Percentiles rank a stretch among this genome's conserved stretches.
phyloP scores from a whole-genome alignment of 2,888 invertebrate species.

The Limnephilus marmoratus region DNA sequence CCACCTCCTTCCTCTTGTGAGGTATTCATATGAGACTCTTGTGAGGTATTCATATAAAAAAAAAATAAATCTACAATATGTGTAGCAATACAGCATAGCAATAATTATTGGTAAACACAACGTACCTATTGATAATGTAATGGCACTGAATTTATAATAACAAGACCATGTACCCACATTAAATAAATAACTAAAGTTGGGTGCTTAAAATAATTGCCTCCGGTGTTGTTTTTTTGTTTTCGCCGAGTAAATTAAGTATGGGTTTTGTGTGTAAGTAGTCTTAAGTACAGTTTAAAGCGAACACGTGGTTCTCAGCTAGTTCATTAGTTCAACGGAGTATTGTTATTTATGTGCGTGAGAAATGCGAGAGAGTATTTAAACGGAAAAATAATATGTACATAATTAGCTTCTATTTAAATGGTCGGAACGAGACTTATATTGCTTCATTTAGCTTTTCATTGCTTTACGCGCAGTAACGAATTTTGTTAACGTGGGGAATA shows the following conservation, averaged over 20 bases:
- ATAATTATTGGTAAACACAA: not conserved
- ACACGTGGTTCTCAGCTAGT: conserved; percentile 5
- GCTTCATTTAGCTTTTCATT: not conserved
- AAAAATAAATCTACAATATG: too few species aligned
- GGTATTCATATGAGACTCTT: too few species aligned
- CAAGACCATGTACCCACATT: not conserved
- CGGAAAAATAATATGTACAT: conserved; percentile 14
- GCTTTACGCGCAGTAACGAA: not conserved
- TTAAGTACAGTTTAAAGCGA: conserved; percentile 8
- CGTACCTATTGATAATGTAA: not conserved
- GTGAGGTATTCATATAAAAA: too few species aligned
- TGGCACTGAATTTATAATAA: not conserved
- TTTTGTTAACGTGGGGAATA: not conserved
- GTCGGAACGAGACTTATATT: not conserved
- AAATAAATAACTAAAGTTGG: not conserved
- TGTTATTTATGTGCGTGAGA: conserved; percentile 13
- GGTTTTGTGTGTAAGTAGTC: conserved; percentile 6
- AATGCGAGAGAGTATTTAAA: conserved; percentile 3
- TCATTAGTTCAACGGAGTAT: not conserved
- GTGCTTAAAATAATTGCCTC: not conserved
- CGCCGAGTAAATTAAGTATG: conserved; percentile 1
- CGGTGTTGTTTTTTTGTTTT: not conserved
- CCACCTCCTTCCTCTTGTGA: too few species aligned
- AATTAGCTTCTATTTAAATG: conserved; percentile 18
- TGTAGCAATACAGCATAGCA: not conserved